phyloP scores from a whole-genome alignment of 2,113 vertebrate species.

The Ploceus nigricollis region DNA sequence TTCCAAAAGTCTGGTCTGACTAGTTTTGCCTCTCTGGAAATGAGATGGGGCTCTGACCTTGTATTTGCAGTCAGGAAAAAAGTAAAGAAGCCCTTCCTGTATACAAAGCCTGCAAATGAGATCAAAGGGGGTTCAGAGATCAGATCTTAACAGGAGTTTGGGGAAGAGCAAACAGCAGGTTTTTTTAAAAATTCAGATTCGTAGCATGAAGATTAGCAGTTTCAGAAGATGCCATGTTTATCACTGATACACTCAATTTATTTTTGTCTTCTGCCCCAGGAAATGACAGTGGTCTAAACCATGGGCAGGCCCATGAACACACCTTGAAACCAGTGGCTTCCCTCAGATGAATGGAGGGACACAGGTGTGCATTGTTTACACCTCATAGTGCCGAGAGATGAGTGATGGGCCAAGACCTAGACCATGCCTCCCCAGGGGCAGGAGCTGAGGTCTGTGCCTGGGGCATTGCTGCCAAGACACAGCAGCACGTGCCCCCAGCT shows the following conservation, averaged over 20 bases:
- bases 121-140: not conserved
- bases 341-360: not conserved
- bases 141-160: not conserved
- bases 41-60: not conserved
- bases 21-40: not conserved
- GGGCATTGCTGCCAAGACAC: not conserved
- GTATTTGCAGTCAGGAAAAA: not conserved
- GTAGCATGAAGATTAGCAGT: not conserved
- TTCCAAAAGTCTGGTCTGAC: not conserved
- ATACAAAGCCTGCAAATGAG: not conserved
- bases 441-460: not conserved
- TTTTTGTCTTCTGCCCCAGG: not conserved
- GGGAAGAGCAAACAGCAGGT: not conserved
- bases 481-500: accelerated
- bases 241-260: not conserved
- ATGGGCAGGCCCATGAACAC: not conserved
- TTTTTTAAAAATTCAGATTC: not conserved
- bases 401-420: not conserved
- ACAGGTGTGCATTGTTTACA: accelerated
- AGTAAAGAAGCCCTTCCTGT: not conserved
- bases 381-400: not conserved
- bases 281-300: not conserved
- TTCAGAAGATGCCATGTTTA: not conserved
- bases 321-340: not conserved
- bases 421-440: accelerated